Percentiles rank a stretch among this genome's conserved stretches.
These are phyloP conservation scores for Caenorhabditis elegans DNA, from an alignment of 1,140 invertebrate genomes.

Conservation along the genomic window DNA sequence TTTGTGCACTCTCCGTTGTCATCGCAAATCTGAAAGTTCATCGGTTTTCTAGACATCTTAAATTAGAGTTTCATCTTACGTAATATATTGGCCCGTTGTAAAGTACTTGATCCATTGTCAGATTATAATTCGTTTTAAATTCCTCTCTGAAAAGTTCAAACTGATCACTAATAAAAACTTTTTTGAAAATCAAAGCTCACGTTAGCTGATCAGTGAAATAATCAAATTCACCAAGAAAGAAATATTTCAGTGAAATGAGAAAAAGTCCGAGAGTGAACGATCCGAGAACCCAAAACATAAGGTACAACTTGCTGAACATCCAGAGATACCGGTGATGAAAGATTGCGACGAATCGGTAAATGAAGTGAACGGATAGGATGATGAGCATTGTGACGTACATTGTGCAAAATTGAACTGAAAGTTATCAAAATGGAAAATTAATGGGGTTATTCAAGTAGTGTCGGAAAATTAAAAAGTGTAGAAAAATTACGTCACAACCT, in stretches of 20 bases:
- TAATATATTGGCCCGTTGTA: neutral
- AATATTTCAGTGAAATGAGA: neutral
- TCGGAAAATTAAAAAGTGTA: no score
- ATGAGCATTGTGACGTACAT: neutral
- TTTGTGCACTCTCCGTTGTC: neutral
- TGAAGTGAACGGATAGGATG: neutral
- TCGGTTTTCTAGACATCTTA: no score
- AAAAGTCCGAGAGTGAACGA: neutral
- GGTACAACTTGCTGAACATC: neutral
- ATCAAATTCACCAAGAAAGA: neutral
- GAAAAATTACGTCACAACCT: no score
- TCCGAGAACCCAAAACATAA: neutral
- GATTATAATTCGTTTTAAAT: neutral
- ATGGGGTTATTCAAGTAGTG: no score
- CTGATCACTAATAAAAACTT: neutral
- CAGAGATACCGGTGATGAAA: neutral
- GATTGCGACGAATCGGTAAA: neutral
- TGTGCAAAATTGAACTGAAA: neutral
- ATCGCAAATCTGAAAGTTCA: neutral
- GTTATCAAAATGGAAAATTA: no score
- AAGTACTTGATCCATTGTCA: neutral
- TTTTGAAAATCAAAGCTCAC: no score
- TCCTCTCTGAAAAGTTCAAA: neutral
- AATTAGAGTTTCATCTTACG: no score
- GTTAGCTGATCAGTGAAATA: neutral